A percentile compares a stretch with the other conserved stretches of the same genome.
These are phyloP conservation scores for Agonopterix alstromeriana DNA, from an alignment of 2,888 invertebrate genomes.

Conservation along the genomic window DNA sequence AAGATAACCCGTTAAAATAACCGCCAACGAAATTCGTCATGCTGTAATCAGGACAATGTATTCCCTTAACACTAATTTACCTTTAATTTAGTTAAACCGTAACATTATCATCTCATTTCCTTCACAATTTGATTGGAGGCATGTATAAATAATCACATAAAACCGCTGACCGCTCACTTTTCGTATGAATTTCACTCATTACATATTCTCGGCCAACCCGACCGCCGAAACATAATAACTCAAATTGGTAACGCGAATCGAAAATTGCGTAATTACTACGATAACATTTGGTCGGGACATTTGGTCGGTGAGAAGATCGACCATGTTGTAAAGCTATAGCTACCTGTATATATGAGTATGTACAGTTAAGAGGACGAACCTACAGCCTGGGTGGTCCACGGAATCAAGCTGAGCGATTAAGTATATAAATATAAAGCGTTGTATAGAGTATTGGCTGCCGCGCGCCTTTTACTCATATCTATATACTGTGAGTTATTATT, in stretches of 20 bases:
- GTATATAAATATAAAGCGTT: constrained; percentile 33
- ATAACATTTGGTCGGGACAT: constrained; percentile 28
- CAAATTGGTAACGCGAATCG: constrained; percentile 63
- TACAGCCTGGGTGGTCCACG: constrained; percentile 66
- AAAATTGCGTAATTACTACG: constrained; percentile 66
- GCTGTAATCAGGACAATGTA: not conserved
- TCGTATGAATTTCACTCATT: constrained; percentile 48
- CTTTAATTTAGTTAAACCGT: constrained; percentile 8
- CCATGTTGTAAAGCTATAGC: constrained; percentile 1
- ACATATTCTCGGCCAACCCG: constrained; percentile 46
- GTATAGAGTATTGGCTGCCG: constrained; percentile 22
- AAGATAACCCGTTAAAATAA: not conserved
- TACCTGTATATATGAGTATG: constrained; percentile 14
- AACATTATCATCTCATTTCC: constrained; percentile 59
- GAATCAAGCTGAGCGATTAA: constrained; percentile 55
- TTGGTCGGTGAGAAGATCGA: constrained; percentile 8
- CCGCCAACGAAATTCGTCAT: not conserved
- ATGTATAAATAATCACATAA: constrained; percentile 33
- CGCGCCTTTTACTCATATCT: constrained; percentile 35
- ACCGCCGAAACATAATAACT: constrained; percentile 48
- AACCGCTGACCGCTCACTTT: constrained; percentile 31
- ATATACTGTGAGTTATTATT: constrained; percentile 44
- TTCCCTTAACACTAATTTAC: constrained; percentile 1
- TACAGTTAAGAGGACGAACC: constrained; percentile 42
- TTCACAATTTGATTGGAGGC: constrained; percentile 22